Evolutionary conservation across 2,113 vertebrate genomes (phyloP), one percentile per base, ranked within the genome.

Genomic region (Stigmatopora argus): DNA sequence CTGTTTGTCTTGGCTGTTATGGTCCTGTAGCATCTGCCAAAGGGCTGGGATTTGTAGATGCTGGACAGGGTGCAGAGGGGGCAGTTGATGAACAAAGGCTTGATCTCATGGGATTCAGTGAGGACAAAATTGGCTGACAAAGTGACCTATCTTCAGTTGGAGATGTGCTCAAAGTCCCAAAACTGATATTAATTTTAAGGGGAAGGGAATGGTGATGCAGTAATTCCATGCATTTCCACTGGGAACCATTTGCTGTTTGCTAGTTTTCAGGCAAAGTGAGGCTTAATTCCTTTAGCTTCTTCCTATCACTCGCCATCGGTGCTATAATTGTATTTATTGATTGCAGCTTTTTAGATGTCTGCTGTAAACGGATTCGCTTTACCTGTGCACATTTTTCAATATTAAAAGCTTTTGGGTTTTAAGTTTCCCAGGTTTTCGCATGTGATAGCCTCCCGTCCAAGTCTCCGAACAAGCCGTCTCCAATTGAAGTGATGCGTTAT

Each of bases 301-400:
- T 74, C 78, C 70, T 73, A 82, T 89, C 81, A 4, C 65, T 81
- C 77, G 79, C 62, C 66, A 77, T 68, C 77, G 72, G 70, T 58
- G 68, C 71, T 78, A 69, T 87, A 86, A 90, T 89, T 89, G 84
- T 85, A 74, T 84, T 87, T 80, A 90, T 88, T n/a, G 87, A 91
- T 91, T 78, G 53, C 5, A 66, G 74, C 86, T 83, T 82, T 61
- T 53, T 72, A 56, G 77, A 81, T 76, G 77, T 78, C 76, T 72
- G 64, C 77, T 81, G 81, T 86, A 87, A 90, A 89, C 70, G 76
- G 71, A 82, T 73, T 75, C 74, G 69, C 78, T 85, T 89, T 78
- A 85, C 75, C 74, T 78, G 71, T 77, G 87, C 81, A 85, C 83
- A 89, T 89, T 88, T 86, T 88, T 85, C 78, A 79, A 84, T 85